phyloP scores from a whole-genome alignment of 1,140 invertebrate genomes.

The Drosophila tani region DNA sequence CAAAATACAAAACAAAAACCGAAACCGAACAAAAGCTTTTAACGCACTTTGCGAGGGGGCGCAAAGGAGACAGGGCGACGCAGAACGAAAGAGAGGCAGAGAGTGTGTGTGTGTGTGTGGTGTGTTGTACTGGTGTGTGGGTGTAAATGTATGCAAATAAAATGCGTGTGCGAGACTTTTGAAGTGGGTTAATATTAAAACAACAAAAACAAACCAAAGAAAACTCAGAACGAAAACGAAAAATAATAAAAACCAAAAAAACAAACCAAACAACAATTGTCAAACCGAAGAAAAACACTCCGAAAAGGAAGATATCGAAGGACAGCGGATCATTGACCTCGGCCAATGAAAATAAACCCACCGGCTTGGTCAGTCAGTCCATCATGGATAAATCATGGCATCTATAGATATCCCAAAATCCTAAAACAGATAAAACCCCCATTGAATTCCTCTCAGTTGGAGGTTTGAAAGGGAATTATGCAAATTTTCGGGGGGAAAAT shows the following conservation, averaged over 20 bases:
- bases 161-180: slow-evolving; percentile 75
- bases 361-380: slow-evolving; percentile 29
- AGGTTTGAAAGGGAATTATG: slow-evolving; percentile 39
- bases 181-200: slow-evolving; percentile 83
- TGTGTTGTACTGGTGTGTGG: slow-evolving; percentile 16
- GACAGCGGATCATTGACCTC: slow-evolving; percentile 52
- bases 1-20: slow-evolving; percentile 52
- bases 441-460: slow-evolving; percentile 2
- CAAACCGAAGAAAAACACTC: slow-evolving; percentile 52
- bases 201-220: slow-evolving; percentile 52
- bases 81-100: slow-evolving; percentile 16
- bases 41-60: slow-evolving; percentile 52
- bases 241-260: slow-evolving; percentile 13
- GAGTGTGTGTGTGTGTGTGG: slow-evolving; percentile 2
- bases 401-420: slow-evolving; percentile 27
- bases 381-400: slow-evolving; percentile 24
- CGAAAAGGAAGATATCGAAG: slow-evolving; percentile 72
- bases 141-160: slow-evolving; percentile 79
- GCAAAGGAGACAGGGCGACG: slow-evolving; percentile 10
- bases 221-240: slow-evolving; percentile 14
- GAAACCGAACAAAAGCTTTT: slow-evolving; percentile 68
- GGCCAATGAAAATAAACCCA: slow-evolving; percentile 25
- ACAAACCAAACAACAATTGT: slow-evolving; percentile 32
- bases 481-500: slow-evolving; percentile 19
- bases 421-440: slow-evolving; percentile 11